Conservation (phyloP, 2,113 vertebrate genomes). For the Serinus canaria region DNA sequence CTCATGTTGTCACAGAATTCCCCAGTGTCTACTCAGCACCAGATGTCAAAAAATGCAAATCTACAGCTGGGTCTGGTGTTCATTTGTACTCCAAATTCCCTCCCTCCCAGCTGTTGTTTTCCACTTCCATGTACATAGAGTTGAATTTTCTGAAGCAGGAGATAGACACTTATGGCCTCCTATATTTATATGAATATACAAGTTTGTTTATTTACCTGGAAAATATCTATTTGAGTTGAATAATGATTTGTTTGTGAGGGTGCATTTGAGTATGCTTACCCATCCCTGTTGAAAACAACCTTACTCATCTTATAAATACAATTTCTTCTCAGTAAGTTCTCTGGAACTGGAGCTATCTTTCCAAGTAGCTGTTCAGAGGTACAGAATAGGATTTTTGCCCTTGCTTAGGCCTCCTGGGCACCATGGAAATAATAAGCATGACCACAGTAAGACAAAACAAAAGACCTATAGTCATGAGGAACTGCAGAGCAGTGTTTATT, state of each 20-base stretch:
- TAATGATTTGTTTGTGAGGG: background rate
- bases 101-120: slow-evolving; percentile 58
- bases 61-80: slow-evolving; percentile 51
- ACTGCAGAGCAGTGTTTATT: background rate
- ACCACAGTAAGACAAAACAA: background rate
- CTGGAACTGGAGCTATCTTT: background rate
- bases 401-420: background rate
- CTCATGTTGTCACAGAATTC: slow-evolving; percentile 42
- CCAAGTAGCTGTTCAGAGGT: background rate
- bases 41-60: slow-evolving; percentile 55
- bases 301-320: background rate
- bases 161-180: background rate
- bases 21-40: slow-evolving; percentile 32
- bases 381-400: background rate
- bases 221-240: background rate
- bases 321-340: background rate
- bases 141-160: slow-evolving; percentile 21
- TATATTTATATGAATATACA: background rate
- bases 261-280: background rate
- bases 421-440: background rate
- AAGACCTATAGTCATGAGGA: background rate
- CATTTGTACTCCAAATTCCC: slow-evolving; percentile 29
- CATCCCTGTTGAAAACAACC: background rate
- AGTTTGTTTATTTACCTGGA: background rate
- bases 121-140: background rate